A percentile compares a stretch with the other conserved stretches of the same genome.
Evolutionary conservation across 2,888 invertebrate species (phyloP).

Genomic region (Serrognathus titanus): DNA sequence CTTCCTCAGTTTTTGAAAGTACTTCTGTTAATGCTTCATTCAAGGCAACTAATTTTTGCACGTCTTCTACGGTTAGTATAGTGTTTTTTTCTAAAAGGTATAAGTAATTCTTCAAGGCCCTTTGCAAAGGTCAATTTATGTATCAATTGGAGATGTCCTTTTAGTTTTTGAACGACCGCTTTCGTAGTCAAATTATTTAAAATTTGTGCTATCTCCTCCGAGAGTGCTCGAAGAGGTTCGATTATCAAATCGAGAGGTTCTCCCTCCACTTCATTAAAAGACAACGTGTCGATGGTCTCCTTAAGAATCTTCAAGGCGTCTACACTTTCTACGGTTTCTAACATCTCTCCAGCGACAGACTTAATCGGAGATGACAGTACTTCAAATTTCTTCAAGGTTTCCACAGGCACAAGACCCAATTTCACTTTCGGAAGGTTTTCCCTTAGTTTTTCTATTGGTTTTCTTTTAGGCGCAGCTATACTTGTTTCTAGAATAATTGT

Average conservation of each 20-base stretch:
- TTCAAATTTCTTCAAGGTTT: not conserved
- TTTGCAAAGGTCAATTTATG: too few relatives aligned
- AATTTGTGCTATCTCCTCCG: not conserved
- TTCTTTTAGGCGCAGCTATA: too few relatives aligned
- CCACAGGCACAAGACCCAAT: not conserved
- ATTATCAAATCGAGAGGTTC: slow-evolving; percentile 3
- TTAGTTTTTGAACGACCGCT: slow-evolving; percentile 1
- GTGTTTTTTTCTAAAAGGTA: too few relatives aligned
- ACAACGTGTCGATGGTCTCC: not conserved
- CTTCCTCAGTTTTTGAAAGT: too few relatives aligned
- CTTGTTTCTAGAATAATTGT: too few relatives aligned
- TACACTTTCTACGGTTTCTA: not conserved
- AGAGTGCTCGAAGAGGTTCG: slow-evolving; percentile 1
- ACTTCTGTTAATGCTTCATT: too few relatives aligned
- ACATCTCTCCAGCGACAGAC: not conserved
- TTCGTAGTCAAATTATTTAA: not conserved
- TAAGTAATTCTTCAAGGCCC: too few relatives aligned
- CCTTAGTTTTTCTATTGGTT: not conserved
- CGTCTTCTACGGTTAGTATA: too few relatives aligned
- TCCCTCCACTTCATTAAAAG: not conserved
- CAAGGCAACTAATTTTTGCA: too few relatives aligned
- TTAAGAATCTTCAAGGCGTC: not conserved
- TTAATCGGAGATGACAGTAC: slow-evolving; percentile 8
- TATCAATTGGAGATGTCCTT: not conserved
- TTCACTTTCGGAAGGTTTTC: not conserved